Percentiles rank a stretch among this genome's conserved stretches.
phyloP scores from a whole-genome alignment of 2,113 vertebrate genomes.

The Sylvietta virens region DNA sequence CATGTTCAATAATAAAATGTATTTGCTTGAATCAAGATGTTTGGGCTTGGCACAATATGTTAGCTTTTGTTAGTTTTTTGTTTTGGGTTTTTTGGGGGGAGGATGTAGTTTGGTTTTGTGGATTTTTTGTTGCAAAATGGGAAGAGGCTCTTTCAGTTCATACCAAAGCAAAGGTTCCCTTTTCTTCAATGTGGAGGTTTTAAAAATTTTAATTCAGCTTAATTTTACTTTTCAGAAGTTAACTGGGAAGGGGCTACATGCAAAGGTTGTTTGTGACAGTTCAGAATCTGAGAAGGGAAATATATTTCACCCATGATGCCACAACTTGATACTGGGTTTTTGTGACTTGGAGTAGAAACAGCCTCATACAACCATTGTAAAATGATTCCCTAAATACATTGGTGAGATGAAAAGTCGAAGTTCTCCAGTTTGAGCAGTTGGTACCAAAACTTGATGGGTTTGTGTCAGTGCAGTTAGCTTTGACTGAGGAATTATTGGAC shows the following conservation, averaged over 20 bases:
- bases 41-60: neutral
- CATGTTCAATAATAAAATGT: neutral
- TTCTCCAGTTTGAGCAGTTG: neutral
- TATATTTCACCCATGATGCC: neutral
- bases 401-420: neutral
- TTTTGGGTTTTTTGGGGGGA: fast-evolving
- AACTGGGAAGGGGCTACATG: neutral
- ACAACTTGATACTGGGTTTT: neutral
- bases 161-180: neutral
- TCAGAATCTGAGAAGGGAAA: neutral
- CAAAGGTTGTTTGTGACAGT: neutral
- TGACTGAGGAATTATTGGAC: neutral
- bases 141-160: neutral
- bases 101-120: neutral
- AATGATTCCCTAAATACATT: neutral
- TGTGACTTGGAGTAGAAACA: neutral
- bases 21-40: neutral
- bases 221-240: neutral
- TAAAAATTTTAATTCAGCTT: neutral
- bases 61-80: neutral
- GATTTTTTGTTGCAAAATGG: neutral
- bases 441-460: neutral
- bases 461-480: neutral
- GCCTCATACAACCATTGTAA: neutral
- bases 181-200: neutral